Evolutionary conservation across 1,140 invertebrate genomes (phyloP).

Genomic region (Cherax destructor): DNA sequence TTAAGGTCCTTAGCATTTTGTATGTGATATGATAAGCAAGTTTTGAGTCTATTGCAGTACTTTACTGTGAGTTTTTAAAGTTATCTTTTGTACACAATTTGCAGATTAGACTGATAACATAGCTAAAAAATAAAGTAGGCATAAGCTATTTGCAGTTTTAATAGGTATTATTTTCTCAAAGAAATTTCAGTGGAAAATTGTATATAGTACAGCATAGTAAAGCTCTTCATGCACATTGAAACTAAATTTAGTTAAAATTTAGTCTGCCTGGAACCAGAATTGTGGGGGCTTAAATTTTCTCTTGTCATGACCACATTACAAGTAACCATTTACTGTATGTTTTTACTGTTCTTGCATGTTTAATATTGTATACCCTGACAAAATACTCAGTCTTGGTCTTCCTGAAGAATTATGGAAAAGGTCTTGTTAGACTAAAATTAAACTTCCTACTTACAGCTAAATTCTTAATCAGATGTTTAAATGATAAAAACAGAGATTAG

Average conservation of each 20-base stretch:
- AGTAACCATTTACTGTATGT: background rate
- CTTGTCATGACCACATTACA: background rate
- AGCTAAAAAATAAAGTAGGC: too few species aligned
- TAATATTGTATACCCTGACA: background rate
- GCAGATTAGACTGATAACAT: too few species aligned
- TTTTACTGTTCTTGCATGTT: background rate
- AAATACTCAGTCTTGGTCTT: conserved; percentile 2
- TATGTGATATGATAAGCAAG: conserved; percentile 27
- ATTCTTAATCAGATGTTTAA: background rate
- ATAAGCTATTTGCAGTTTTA: too few species aligned
- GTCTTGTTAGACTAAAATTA: background rate
- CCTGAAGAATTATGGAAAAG: background rate
- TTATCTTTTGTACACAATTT: too few species aligned
- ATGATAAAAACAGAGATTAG: background rate
- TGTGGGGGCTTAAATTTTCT: background rate
- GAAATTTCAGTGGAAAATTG: too few species aligned
- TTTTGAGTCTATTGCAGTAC: background rate
- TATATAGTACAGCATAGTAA: too few species aligned
- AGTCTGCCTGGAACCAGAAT: background rate
- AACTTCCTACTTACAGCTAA: background rate
- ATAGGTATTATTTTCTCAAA: too few species aligned
- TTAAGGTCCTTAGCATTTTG: conserved; percentile 5
- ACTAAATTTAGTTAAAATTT: too few species aligned
- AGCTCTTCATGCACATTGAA: too few species aligned
- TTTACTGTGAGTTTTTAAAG: background rate